phyloP scores from a whole-genome alignment of 2,888 invertebrate genomes.

The Podabrus alpinus region DNA sequence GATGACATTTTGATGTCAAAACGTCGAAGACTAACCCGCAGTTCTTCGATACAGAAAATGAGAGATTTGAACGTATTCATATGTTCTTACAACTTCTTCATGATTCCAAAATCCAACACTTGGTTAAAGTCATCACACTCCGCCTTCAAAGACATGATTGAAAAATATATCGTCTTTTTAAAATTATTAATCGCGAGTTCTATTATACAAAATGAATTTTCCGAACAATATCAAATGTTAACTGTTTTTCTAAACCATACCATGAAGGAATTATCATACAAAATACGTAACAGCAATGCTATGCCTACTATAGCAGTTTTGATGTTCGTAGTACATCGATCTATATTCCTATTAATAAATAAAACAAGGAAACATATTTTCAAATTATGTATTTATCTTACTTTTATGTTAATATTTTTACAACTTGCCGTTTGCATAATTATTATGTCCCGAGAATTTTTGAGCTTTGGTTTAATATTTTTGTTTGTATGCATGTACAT shows the following conservation, averaged over 20 bases:
- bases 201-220: not conserved
- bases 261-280: not conserved
- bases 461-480: not conserved
- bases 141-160: slow-evolving; percentile 40
- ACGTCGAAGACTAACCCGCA: slow-evolving; percentile 39
- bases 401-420: not conserved
- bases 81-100: slow-evolving; percentile 49
- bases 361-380: not conserved
- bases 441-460: not conserved
- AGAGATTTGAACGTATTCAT: slow-evolving; percentile 49
- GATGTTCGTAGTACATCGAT: not conserved
- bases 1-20: not conserved
- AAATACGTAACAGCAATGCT: not conserved
- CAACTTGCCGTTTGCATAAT: not conserved
- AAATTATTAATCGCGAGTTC: not conserved
- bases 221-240: not conserved
- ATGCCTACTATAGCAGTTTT: not conserved
- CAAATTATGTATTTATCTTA: not conserved
- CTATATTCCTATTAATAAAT: not conserved
- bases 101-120: slow-evolving; percentile 46
- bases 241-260: not conserved
- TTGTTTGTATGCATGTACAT: not conserved
- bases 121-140: slow-evolving; percentile 48
- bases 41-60: slow-evolving; percentile 48
- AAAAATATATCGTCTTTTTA: slow-evolving; percentile 38